Evolutionary conservation across 2,888 invertebrate genomes (phyloP).

Genomic region (Spodoptera littoralis): DNA sequence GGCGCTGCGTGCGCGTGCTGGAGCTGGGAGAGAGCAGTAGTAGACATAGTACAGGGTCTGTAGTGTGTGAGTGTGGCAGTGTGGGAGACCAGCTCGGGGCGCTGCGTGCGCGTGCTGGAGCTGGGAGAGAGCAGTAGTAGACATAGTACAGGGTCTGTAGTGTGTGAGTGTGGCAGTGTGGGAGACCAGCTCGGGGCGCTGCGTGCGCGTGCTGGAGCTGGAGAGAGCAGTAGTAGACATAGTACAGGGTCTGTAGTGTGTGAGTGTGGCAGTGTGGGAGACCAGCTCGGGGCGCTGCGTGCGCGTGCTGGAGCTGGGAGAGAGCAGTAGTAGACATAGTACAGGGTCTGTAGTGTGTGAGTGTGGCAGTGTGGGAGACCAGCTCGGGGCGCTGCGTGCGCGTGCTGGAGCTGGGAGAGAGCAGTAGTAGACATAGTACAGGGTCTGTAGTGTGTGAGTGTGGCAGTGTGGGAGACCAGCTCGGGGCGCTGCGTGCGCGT

Average conservation of each 20-base stretch:
- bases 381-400: constrained; percentile 95
- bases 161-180: constrained; percentile 90
- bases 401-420: constrained; percentile 69
- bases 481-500: constrained; percentile 97
- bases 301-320: constrained; percentile 91
- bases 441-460: not conserved
- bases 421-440: constrained; percentile 64
- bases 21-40: constrained; percentile 73
- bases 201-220: constrained; percentile 89
- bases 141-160: too few relatives aligned
- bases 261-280: constrained; percentile 94
- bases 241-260: not conserved
- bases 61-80: constrained; percentile 83
- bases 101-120: constrained; percentile 94
- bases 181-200: constrained; percentile 96
- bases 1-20: constrained; percentile 92
- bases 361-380: constrained; percentile 96
- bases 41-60: too few relatives aligned
- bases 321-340: constrained; percentile 68
- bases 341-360: not conserved
- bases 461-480: constrained; percentile 96
- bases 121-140: constrained; percentile 84
- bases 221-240: constrained; percentile 73
- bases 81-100: constrained; percentile 98
- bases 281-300: constrained; percentile 96